Evolutionary conservation across 2,888 invertebrate genomes (phyloP).

Genomic region (Tineola bisselliella): DNA sequence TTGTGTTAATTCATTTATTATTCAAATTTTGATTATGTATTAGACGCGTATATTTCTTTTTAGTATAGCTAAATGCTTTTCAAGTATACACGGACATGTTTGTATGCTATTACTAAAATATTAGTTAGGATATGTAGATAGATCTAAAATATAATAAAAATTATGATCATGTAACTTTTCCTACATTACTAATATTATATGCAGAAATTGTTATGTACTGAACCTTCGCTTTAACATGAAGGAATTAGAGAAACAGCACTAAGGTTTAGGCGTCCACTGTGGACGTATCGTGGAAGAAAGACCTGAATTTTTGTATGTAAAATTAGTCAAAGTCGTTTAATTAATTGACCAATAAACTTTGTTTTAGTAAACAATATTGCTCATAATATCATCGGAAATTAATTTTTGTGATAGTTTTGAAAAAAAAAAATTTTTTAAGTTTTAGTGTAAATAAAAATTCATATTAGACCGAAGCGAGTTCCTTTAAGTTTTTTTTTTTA

Average conservation of each 20-base stretch:
- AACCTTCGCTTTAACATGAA: no score
- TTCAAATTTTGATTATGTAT: background rate
- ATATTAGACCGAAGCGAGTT: background rate
- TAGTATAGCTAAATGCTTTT: background rate
- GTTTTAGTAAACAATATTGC: background rate
- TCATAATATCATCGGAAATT: constrained; percentile 31
- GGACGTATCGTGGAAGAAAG: background rate
- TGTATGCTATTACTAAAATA: constrained; percentile 1
- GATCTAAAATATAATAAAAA: constrained; percentile 4
- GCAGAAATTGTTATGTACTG: no score
- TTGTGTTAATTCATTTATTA: background rate
- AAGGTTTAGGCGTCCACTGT: background rate
- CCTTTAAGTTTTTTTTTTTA: constrained; percentile 13
- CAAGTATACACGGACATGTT: background rate
- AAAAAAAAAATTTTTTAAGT: background rate
- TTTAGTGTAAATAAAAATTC: background rate
- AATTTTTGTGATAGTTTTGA: background rate
- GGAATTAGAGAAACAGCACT: no score
- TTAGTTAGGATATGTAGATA: constrained; percentile 10
- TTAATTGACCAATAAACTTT: constrained; percentile 4
- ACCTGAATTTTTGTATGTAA: background rate
- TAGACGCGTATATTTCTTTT: no score
- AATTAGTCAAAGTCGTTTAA: background rate
- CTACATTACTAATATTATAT: background rate
- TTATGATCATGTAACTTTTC: background rate